These are phyloP conservation scores for Cyclophora albipunctata DNA, from an alignment of 2,888 invertebrate species.

Conservation along the genomic window DNA sequence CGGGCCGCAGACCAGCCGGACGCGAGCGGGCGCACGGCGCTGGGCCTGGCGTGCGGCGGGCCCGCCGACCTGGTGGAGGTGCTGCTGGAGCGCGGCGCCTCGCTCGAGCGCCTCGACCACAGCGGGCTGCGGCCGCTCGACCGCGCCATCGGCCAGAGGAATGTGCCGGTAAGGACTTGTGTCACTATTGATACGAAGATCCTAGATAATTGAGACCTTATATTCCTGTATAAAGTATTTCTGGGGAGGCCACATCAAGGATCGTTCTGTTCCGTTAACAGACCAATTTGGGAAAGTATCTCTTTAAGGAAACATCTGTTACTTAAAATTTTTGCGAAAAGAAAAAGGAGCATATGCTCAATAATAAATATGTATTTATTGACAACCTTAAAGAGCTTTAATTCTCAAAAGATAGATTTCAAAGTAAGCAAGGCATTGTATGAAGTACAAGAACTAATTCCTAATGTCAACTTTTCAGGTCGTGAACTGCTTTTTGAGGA, in stretches of 20 bases:
- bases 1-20: constrained; percentile 80
- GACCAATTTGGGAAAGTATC: not conserved
- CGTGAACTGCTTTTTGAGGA: constrained; percentile 92
- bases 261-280: too few species aligned
- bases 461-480: constrained; percentile 70
- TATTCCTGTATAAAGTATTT: not conserved
- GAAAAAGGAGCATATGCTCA: too few species aligned
- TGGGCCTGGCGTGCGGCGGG: constrained; percentile 88
- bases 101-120: constrained; percentile 92
- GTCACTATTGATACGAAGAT: not conserved
- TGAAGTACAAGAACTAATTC: too few species aligned
- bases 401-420: too few species aligned
- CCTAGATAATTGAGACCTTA: not conserved
- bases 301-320: too few species aligned
- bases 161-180: constrained; percentile 76
- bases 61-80: constrained; percentile 85
- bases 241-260: not conserved
- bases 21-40: constrained; percentile 89
- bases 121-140: constrained; percentile 95
- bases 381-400: too few species aligned
- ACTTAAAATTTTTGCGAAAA: too few species aligned
- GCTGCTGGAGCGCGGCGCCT: constrained; percentile 90
- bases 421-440: too few species aligned
- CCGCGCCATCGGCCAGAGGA: constrained; percentile 93
- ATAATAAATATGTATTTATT: too few species aligned